Evolutionary conservation across 2,888 invertebrate genomes (phyloP), one percentile per base, ranked within the genome.

Genomic region (Globia sparganii): DNA sequence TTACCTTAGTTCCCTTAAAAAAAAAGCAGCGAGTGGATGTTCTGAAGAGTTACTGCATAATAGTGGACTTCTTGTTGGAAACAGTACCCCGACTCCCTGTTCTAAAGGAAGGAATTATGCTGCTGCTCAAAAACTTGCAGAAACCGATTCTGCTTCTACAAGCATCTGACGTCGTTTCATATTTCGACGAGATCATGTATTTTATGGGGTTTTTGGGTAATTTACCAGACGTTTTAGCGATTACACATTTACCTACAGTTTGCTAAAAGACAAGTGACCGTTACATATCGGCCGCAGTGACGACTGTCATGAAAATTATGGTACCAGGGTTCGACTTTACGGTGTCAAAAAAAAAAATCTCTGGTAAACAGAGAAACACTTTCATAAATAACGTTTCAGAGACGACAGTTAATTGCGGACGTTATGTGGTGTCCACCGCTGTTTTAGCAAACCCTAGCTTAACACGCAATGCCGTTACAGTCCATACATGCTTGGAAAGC

Each of bases 191-290:
- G 0, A 87, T 96, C 13, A 81, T 85, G 31, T 75, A 92, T 74
- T 95, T 91, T 79, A 83, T 96, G 6, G 93, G 92, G 53, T 95
- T 92, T 86, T 75, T 96, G 65, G 94, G 96, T 96, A 77, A 91
- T 91, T 86, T 1, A n/a, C 5, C 1, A 58, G 34, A 43, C 9
- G 5, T 34, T 58, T 66, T 40, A 46, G 34, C 13, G 34, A 43
- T 58, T 31, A 31, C n/a, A 4, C 13, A 4, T 28, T 28, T 25
- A 25, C 28, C 21, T 21, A 40, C 1, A 21, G 21, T 65, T 25
- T 25, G 15, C 1, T 31, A 25, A 3, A n/a, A 34, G 25, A 25
- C 5, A 5, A 0, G 15, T 31, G 28, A 25, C 15, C 49, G 25
- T 15, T 8, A 25, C 15, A 18, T 5, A 49, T 9, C 3, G 40